Base-by-base conservation (phyloP, 2,797 vertebrate species). In the Hypotaenidia philippensis region DNA sequence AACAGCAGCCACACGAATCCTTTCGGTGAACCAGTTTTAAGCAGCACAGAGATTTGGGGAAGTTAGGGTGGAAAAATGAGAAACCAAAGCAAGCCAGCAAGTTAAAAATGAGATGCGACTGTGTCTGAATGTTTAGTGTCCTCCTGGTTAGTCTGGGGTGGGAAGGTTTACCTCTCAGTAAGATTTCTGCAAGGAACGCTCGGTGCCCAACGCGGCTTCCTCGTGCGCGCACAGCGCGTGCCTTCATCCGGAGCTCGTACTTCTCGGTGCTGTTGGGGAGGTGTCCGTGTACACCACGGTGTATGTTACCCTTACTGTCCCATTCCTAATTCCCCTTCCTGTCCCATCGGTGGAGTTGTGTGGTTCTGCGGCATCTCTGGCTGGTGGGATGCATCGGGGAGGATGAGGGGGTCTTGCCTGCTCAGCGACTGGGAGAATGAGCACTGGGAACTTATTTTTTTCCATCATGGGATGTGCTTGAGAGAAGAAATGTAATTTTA, bases 401-500 rank as follows among this genome's bases (percentile, higher is more conserved):
- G 59, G 57, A 25, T 0, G 5, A 21, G 40, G 75, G 34, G 13
- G 31, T 1, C 0, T 6, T 57, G 63, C 31, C 21, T 1, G 3
- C 52, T 85, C 10, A 1, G 66, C 55, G 50, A 4, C 11, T 2
- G 3, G 15, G 40, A 12, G 44, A 61, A 17, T 0, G 3, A 57
- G 44, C 0, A 0, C 76, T 4, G 9, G 17, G 45, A 84, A 17
- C 26, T 0, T 14, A 4, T 23, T 2, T 34, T 8, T 47, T 22
- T 7, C 77, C 3, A 0, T 25, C 14, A 0, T 1, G 2, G 59
- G 84, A 61, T 0, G 0, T 8, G 25, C 59, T 70, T 31, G 38
- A 72, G 60, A 34, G 45, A 78, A 66, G 27, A 4, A 5, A 0
- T 47, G 21, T 18, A 3, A 6, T 71, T 91, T 85, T 41, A 60